Evolutionary conservation across 2,113 vertebrate genomes (phyloP), one percentile per base, ranked within the genome.

Genomic region (Oenanthe melanoleuca): DNA sequence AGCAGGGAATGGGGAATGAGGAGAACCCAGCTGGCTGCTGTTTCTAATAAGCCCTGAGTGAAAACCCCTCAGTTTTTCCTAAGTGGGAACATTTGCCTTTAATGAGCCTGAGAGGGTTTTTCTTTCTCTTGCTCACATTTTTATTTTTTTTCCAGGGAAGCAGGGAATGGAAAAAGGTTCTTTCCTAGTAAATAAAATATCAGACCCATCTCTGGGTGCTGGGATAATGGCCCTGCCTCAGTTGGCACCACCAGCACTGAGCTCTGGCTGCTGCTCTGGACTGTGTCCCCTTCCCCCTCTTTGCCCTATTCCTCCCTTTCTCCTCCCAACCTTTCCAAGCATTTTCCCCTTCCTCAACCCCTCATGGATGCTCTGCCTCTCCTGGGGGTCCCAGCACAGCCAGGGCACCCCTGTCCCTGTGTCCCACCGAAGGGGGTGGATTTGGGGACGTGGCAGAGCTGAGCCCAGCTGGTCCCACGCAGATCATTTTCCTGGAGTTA

Each of bases 1-100:
- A 67, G 24, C 61, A 47, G 71, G 73, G 56, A 28, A 44, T 1
- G n/a, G 44, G 61, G 53, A 38, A 42, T 38, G 80, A 5, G 8
- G 64, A 73, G 69, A 59, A 18, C 7, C 2, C 12, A 3, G 50
- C 57, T 64, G 72, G 44, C 80, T 94, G 81, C 82, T 83, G 56
- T 45, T 92, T 84, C 79, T 78, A 91, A 74, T 64, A 75, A 90
- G 49, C 83, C 13, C 2, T 1, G 52, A 77, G 73, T 81, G 80
- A 95, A 94, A 91, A 78, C 3, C 15, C 13, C 47, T 74, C 82
- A 7, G 24, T 86, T 86, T 88, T 78, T 70, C 74, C 69, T 75
- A 81, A 88, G 80, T 89, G 69, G 86, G 88, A 93, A 90, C 73
- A 91, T 91, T 95, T 92, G 89, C 79, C 92, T 97, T 77, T 94